Conservation (phyloP, 2,888 invertebrate genomes). For the Polydrusus pterygomalis region DNA sequence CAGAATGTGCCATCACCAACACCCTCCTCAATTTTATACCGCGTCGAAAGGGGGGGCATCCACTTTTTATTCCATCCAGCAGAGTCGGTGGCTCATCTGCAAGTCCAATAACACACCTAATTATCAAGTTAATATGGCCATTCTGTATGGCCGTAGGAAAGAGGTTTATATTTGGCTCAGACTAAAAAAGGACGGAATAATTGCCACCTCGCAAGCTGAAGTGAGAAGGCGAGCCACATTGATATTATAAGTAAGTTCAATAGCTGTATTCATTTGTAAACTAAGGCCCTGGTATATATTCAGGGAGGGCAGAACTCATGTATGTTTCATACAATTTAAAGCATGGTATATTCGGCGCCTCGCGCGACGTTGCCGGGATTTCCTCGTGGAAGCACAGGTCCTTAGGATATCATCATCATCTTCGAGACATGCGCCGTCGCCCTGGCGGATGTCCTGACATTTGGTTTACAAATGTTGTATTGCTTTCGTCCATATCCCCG, state of each 20-base stretch:
- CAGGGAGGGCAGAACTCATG: conserved; percentile 74
- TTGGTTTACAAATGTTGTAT: conserved; percentile 33
- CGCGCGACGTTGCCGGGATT: conserved; percentile 46
- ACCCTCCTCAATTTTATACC: conserved; percentile 73
- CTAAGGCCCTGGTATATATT: conserved; percentile 73
- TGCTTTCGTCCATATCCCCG: background rate
- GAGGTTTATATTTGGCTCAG: conserved; percentile 73
- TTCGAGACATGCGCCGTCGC: conserved; percentile 32
- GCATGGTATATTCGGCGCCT: conserved; percentile 71
- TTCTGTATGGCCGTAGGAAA: conserved; percentile 78
- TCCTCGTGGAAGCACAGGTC: background rate
- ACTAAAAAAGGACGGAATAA: conserved; percentile 59
- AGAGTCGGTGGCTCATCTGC: conserved; percentile 86
- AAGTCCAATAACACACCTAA: conserved; percentile 93
- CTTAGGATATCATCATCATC: conserved; percentile 1
- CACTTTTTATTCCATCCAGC: conserved; percentile 83
- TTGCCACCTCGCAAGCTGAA: conserved; percentile 59
- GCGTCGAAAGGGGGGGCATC: conserved; percentile 76
- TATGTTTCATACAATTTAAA: conserved; percentile 78
- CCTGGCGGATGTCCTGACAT: conserved; percentile 1
- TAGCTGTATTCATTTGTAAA: conserved; percentile 84
- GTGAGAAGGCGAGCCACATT: conserved; percentile 74
- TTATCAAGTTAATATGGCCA: conserved; percentile 93
- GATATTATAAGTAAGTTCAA: conserved; percentile 83
- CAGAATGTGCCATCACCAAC: conserved; percentile 72